These are phyloP conservation scores for Diarsia dahlii DNA, from an alignment of 2,888 invertebrate genomes.

Conservation along the genomic window DNA sequence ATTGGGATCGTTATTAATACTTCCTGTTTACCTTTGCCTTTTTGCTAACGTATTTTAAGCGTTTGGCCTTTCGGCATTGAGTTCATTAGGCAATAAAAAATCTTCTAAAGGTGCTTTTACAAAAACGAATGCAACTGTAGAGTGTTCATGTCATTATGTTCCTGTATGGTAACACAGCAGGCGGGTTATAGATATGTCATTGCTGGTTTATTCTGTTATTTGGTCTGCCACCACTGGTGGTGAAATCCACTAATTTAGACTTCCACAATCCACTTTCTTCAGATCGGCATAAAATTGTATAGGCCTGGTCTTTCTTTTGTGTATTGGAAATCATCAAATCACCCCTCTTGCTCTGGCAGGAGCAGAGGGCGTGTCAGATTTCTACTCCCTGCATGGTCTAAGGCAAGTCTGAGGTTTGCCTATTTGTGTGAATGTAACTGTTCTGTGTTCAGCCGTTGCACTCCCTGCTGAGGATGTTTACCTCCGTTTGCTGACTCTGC, in stretches of 20 bases:
- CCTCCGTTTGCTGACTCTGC: not conserved
- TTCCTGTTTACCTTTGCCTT: constrained; percentile 42
- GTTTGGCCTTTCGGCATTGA: constrained; percentile 1
- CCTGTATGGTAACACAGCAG: not conserved
- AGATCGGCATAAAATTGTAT: too few species aligned
- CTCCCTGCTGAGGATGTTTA: not conserved
- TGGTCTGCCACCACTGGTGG: too few species aligned
- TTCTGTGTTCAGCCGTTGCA: not conserved
- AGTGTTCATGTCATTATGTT: not conserved
- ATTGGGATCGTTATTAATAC: constrained; percentile 22
- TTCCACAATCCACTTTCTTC: too few species aligned
- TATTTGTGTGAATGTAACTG: not conserved
- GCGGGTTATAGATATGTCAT: too few species aligned
- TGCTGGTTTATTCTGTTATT: too few species aligned
- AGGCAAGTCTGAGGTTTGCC: not conserved
- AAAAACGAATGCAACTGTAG: constrained; percentile 2
- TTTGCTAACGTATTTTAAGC: constrained; percentile 35
- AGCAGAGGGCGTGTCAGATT: too few species aligned
- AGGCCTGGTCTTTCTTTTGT: not conserved
- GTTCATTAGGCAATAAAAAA: constrained; percentile 19
- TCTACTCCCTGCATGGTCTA: not conserved
- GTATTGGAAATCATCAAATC: too few species aligned
- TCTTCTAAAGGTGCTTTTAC: constrained; percentile 16
- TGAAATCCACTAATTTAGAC: too few species aligned
- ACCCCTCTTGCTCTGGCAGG: too few species aligned